Evolutionary conservation across 2,888 invertebrate species (phyloP).

Genomic region (Hermodice carunculata): DNA sequence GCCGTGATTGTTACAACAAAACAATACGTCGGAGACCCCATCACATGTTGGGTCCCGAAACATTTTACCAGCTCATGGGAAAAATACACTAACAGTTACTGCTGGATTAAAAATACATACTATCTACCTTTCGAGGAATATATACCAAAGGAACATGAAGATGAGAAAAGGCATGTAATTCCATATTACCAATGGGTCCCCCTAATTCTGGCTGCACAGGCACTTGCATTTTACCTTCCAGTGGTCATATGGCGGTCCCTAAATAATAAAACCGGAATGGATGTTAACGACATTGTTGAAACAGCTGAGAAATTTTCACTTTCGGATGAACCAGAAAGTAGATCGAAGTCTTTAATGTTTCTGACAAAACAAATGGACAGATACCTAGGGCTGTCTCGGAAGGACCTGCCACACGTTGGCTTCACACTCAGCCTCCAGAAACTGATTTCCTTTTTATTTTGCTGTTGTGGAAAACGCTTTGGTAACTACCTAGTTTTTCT

Average conservation of each 20-base stretch:
- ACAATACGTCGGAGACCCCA: no score
- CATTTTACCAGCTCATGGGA: slow-evolving; percentile 45
- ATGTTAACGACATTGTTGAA: slow-evolving; percentile 47
- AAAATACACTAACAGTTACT: slow-evolving; percentile 47
- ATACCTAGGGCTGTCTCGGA: no score
- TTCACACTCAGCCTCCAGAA: no score
- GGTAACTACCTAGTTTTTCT: slow-evolving; percentile 71
- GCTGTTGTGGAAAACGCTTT: slow-evolving; percentile 55
- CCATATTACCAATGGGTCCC: slow-evolving; percentile 51
- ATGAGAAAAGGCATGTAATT: slow-evolving; percentile 42
- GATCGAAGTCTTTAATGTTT: slow-evolving; percentile 36
- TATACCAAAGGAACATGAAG: slow-evolving; percentile 46
- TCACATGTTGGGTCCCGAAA: no score
- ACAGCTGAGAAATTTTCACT: slow-evolving; percentile 45
- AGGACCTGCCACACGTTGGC: no score
- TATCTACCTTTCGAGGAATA: slow-evolving; percentile 47
- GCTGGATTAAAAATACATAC: slow-evolving; percentile 50
- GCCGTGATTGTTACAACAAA: no score
- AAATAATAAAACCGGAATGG: slow-evolving; percentile 42
- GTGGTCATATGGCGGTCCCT: slow-evolving; percentile 37
- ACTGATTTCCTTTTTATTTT: no score
- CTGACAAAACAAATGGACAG: slow-evolving; percentile 48
- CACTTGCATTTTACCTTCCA: slow-evolving; percentile 42
- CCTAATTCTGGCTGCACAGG: slow-evolving; percentile 43
- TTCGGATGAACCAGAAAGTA: slow-evolving; percentile 37